phyloP scores from a whole-genome alignment of 2,888 invertebrate species.

The Protophormia terraenovae region DNA sequence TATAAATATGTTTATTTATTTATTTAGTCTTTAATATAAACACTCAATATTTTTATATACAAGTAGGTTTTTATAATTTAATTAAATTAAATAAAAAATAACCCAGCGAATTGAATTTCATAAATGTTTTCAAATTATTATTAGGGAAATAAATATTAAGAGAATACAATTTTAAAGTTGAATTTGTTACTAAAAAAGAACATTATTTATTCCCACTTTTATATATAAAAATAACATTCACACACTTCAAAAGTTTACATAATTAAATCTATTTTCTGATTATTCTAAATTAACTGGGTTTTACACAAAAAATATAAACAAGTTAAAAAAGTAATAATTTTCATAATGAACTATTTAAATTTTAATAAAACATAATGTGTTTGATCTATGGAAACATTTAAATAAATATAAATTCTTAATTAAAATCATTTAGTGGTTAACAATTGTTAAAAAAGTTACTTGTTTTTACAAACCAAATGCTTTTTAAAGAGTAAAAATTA shows the following conservation, averaged over 20 bases:
- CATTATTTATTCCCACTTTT: no score
- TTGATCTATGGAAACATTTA: background rate
- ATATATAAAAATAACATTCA: no score
- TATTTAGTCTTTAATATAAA: slow-evolving; percentile 53
- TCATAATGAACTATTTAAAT: background rate
- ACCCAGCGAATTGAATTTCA: background rate
- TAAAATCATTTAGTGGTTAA: slow-evolving; percentile 10
- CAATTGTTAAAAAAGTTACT: background rate
- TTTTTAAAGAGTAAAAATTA: no score
- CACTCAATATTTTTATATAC: slow-evolving; percentile 41
- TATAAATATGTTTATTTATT: slow-evolving; percentile 25
- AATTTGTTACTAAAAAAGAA: no score
- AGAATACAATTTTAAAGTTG: no score
- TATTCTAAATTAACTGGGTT: background rate
- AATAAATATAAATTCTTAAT: slow-evolving; percentile 16
- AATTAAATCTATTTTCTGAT: no score
- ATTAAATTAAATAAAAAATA: slow-evolving; percentile 14
- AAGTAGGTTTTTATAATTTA: slow-evolving; percentile 4
- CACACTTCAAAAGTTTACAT: no score
- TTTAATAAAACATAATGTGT: background rate
- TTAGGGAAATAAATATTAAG: no score
- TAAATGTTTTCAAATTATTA: no score
- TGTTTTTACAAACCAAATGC: no score
- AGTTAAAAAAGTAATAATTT: background rate
- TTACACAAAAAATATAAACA: background rate